Percentiles rank a stretch among this genome's conserved stretches.
Conservation (phyloP, 2,113 vertebrate genomes). For the Poicephalus gulielmi region DNA sequence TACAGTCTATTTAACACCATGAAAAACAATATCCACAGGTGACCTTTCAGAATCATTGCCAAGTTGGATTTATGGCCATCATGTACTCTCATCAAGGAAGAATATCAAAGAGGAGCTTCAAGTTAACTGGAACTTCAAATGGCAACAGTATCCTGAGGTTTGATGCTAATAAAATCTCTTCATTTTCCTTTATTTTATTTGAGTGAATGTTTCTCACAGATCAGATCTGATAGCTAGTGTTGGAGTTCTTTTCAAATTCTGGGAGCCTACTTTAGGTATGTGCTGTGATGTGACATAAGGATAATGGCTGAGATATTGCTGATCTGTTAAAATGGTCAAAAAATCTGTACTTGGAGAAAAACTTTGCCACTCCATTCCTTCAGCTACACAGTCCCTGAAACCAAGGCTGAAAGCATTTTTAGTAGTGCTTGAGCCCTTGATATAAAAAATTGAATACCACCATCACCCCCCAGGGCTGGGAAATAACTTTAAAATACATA, state of each 20-base stretch:
- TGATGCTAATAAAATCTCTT: neutral
- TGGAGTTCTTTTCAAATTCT: neutral
- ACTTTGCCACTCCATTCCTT: neutral
- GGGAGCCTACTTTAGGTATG: neutral
- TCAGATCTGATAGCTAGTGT: neutral
- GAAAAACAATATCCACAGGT: conserved; percentile 70
- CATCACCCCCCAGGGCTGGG: neutral
- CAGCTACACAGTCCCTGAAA: neutral
- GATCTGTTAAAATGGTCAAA: neutral
- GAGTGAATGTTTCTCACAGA: neutral
- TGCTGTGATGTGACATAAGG: neutral
- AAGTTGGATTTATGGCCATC: conserved; percentile 51
- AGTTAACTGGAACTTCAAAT: neutral
- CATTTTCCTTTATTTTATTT: conserved; percentile 4
- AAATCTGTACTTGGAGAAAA: neutral
- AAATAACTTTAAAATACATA: neutral
- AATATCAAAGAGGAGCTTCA: conserved; percentile 32
- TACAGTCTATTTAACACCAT: conserved; percentile 66
- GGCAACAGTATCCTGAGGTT: neutral
- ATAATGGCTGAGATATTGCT: neutral
- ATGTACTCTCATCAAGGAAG: conserved; percentile 21
- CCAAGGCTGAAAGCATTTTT: neutral
- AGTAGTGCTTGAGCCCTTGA: neutral
- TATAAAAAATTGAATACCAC: neutral
- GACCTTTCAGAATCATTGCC: conserved; percentile 64